Evolutionary conservation across 2,797 vertebrate species (phyloP), one percentile per base, ranked within the genome.

Genomic region (Alca torda): DNA sequence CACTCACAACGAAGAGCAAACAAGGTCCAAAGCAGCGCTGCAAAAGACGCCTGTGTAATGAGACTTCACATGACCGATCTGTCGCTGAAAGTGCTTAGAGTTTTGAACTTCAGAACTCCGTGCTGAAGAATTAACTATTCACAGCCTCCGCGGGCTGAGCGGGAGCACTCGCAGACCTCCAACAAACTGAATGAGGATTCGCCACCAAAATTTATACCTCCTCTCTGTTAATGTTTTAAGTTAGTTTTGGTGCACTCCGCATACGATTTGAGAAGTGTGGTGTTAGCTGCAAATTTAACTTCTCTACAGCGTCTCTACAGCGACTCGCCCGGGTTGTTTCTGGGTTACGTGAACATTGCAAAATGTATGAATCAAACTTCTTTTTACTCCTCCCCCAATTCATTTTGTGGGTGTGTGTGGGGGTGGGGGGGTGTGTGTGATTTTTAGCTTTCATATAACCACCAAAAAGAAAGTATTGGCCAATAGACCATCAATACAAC

Each of bases 41-140:
- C 73, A 92, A 89, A 70, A 93, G 88, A 77, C 11, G 37, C 89
- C 81, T 77, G 60, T 37, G 61, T 63, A 96, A 85, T 3, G 3
- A 87, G 89, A 92, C 65, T 93, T 95, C 97, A 97, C 93, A 91
- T 95, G 93, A 96, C 96, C 10, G 3, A 89, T 64, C 82, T 84
- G 86, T 59, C 94, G 81, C 89, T 79, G 75, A 87, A 95, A 96
- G 87, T 59, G 79, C 93, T 96, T 96, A 92, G 84, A 85, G 89
- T 95, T 96, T 82, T 95, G 94, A 96, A 96, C 93, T 95, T 94
- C 93, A 96, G 93, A 96, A 95, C 93, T 75, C 68, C 0, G 25
- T 63, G 85, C 93, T 88, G 89, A 90, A 95, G 95, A 96, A 94
- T 95, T 96, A 96, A 97, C 95, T 86, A 87, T 94, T 96, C 91